phyloP scores from a whole-genome alignment of 2,888 invertebrate genomes.

The Phortica okadai region DNA sequence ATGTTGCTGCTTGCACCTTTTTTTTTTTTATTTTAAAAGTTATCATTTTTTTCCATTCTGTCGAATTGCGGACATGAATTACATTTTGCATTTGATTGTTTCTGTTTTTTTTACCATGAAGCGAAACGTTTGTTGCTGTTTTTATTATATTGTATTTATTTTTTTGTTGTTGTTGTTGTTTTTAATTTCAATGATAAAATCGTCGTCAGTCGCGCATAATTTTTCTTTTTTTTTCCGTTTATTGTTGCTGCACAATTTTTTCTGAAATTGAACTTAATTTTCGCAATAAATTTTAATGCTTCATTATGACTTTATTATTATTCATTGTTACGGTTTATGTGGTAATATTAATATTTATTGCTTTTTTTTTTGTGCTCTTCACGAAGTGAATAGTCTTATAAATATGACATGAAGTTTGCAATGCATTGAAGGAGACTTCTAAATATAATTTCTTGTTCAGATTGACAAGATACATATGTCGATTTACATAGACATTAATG shows the following conservation, averaged over 20 bases:
- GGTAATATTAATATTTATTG: constrained; percentile 12
- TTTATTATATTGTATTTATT: too few species aligned
- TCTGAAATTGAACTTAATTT: constrained; percentile 23
- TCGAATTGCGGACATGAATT: constrained; percentile 1
- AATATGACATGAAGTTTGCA: too few species aligned
- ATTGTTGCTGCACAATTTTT: neutral
- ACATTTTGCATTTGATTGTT: constrained; percentile 21
- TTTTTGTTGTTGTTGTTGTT: neutral
- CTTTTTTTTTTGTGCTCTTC: neutral
- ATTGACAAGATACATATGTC: too few species aligned
- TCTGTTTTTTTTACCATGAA: neutral
- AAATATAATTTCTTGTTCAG: too few species aligned
- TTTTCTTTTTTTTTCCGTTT: neutral
- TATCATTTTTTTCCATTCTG: too few species aligned
- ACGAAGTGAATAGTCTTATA: too few species aligned
- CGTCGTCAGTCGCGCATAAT: neutral
- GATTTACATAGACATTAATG: too few species aligned
- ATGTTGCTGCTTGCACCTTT: neutral
- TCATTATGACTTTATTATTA: constrained; percentile 6
- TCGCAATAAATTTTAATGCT: constrained; percentile 22
- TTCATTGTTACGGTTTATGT: constrained; percentile 14
- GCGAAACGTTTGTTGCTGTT: neutral
- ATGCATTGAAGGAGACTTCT: too few species aligned
- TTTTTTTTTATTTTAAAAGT: neutral
- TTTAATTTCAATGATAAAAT: constrained; percentile 15